A percentile compares a stretch with the other conserved stretches of the same genome.
phyloP scores from a whole-genome alignment of 2,888 invertebrate species.

The Dicycla oo region DNA sequence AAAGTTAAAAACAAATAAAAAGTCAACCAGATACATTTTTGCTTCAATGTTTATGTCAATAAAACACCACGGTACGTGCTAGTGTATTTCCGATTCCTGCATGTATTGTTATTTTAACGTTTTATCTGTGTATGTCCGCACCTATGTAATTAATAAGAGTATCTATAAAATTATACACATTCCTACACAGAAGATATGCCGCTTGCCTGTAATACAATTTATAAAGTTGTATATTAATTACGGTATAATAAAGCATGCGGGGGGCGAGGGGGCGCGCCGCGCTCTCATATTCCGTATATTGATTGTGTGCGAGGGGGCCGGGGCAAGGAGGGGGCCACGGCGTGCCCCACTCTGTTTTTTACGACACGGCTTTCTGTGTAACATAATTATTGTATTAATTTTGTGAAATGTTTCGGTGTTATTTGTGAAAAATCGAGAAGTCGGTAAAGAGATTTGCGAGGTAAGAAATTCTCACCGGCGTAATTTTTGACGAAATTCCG shows the following conservation, averaged over 20 bases:
- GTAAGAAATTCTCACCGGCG: conserved; percentile 84
- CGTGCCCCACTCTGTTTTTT: conserved; percentile 91
- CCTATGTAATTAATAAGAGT: conserved; percentile 55
- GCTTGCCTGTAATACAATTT: conserved; percentile 82
- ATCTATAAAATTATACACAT: conserved; percentile 61
- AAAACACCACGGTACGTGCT: conserved; percentile 64
- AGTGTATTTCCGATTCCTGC: conserved; percentile 63
- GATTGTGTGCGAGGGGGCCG: conserved; percentile 91
- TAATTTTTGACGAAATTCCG: conserved; percentile 79
- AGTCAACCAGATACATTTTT: conserved; percentile 42
- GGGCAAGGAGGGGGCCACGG: conserved; percentile 90
- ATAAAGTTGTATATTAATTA: conserved; percentile 90
- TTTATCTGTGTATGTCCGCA: conserved; percentile 49
- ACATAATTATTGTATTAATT: conserved; percentile 90
- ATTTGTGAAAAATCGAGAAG: conserved; percentile 89
- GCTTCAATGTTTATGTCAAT: conserved; percentile 68
- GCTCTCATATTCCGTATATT: conserved; percentile 91
- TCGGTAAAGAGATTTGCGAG: conserved; percentile 85
- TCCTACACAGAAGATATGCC: conserved; percentile 73
- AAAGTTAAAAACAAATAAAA: conserved; percentile 43
- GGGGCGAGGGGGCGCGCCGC: conserved; percentile 90
- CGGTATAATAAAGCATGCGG: conserved; percentile 90
- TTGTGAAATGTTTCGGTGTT: conserved; percentile 90
- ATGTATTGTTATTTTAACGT: conserved; percentile 59
- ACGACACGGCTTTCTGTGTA: conserved; percentile 91